Base-by-base conservation (phyloP, 2,888 invertebrate species). In the Amphipoea lucens region DNA sequence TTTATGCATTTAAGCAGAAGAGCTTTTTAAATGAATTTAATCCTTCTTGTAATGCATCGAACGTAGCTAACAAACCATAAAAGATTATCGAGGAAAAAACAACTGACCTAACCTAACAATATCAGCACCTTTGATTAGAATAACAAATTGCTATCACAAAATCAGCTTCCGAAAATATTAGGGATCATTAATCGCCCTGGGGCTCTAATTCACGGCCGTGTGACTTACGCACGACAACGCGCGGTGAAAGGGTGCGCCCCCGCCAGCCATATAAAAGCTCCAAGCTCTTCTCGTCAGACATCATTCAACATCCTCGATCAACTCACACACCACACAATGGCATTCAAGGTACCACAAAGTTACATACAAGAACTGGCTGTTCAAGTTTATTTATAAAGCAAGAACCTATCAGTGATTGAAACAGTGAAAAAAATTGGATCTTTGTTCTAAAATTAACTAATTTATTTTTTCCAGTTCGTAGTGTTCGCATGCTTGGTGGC, bases 201-300 rank as follows among this genome's bases (percentile, higher is more conserved):
- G 95, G 95, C 94, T 91, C 90, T 87, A 91, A 89, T 89, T 95
- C 95, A 96, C 85, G 96, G 96, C 89, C 96, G 84, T 84, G 79
- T 89, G 92, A 91, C 92, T 93, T 93, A 84, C 91, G 89, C 85
- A 86, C 90, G 87, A 88, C 91, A 88, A 79, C 87, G 87, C 73
- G 83, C 86, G 95, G 96, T 96, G 96, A 96, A 96, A 96, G 96
- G 96, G 96, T 96, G 94, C 94, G 92, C 94, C 95, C 94, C 95
- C 91, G 92, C 92, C 85, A 82, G 80, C 81, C 84, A 89, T 96
- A 96, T 96, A 96, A 92, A 96, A 96, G 95, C 95, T 94, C 89
- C 89, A 91, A 92, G 88, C 93, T 89, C 89, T 94, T 89, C 92
- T 94, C 93, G 91, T 88, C 91, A 92, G 89, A 88, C 93, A 96